phyloP scores from a whole-genome alignment of 2,797 vertebrate species.

The Galagoides demidoff region DNA sequence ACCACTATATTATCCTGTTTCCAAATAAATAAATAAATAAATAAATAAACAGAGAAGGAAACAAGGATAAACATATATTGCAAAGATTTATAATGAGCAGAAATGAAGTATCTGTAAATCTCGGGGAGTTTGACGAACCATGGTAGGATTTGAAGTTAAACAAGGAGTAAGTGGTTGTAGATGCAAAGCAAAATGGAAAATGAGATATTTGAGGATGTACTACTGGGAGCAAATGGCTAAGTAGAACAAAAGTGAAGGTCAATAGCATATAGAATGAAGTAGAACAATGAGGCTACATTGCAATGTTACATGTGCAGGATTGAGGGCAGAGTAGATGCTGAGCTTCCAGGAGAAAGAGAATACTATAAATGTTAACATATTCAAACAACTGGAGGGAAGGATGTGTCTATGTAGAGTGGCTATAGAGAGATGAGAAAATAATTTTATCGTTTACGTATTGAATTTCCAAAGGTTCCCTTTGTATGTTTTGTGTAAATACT shows the following conservation, averaged over 20 bases:
- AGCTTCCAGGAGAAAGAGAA: background rate
- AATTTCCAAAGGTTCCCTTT: slow-evolving; percentile 21
- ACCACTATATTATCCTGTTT: background rate
- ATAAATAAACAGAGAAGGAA: background rate
- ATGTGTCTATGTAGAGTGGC: background rate
- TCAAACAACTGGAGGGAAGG: background rate
- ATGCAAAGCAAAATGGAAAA: background rate
- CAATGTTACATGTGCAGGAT: background rate
- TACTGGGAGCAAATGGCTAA: background rate
- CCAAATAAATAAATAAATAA: background rate
- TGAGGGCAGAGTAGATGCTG: background rate
- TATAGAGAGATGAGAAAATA: background rate
- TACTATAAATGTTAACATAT: background rate
- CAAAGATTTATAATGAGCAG: background rate
- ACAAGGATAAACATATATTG: background rate
- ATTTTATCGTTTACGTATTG: background rate
- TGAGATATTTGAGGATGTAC: background rate
- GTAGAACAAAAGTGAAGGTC: background rate
- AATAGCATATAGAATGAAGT: background rate
- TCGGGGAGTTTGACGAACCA: background rate
- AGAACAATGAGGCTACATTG: background rate
- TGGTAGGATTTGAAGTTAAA: background rate
- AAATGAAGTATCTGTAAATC: background rate
- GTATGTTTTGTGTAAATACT: background rate
- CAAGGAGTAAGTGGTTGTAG: background rate